Base-by-base conservation (phyloP, 2,113 vertebrate genomes). In the Mesoclemmys tuberculata region DNA sequence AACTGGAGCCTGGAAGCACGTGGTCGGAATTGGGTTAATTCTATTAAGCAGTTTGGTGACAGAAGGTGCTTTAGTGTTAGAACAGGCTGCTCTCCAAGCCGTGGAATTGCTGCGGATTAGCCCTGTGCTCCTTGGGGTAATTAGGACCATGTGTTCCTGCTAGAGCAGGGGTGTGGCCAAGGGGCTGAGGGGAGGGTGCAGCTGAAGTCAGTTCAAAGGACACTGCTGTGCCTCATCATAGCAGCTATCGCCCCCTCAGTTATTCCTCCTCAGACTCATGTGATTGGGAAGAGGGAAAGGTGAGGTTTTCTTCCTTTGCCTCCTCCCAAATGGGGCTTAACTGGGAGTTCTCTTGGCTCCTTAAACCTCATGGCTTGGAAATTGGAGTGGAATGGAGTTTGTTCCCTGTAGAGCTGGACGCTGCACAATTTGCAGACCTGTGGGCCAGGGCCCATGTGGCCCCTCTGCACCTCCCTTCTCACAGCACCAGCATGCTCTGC, bases 1-100 rank as follows among this genome's bases (percentile, higher is more conserved):
- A 97, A 98, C 97, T 97, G 91, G 55, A 97, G 97, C 98, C 97
- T 96, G 97, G 97, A 97, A 98, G 98, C 97, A 97, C 98, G 97
- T 98, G 98, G 98, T 97, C 94, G 96, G 98, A 98, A 98, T 96
- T 98, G 98, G 98, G 98, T 98, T 99, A 99, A 99, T 99, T 98
- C 98, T 98, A 98, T 98, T 99, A 99, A 99, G 98, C 98, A 98
- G 98, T 98, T 98, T 98, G 98, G 98, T 98, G 98, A 98, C 98
- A 99, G 98, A 99, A 98, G 98, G 98, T 98, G 97, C 98, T 98
- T 98, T 98, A 98, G 98, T 98, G 97, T 98, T 97, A 97, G 98
- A 98, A 97, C 95, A 98, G 98, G 98, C 97, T 96, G 96, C 93
- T 98, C 95, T 97, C 97, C 97, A 97, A 97, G 95, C 95, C 96